These are phyloP conservation scores for Bombus sibiricus DNA, from an alignment of 1,140 invertebrate genomes.

Conservation along the genomic window DNA sequence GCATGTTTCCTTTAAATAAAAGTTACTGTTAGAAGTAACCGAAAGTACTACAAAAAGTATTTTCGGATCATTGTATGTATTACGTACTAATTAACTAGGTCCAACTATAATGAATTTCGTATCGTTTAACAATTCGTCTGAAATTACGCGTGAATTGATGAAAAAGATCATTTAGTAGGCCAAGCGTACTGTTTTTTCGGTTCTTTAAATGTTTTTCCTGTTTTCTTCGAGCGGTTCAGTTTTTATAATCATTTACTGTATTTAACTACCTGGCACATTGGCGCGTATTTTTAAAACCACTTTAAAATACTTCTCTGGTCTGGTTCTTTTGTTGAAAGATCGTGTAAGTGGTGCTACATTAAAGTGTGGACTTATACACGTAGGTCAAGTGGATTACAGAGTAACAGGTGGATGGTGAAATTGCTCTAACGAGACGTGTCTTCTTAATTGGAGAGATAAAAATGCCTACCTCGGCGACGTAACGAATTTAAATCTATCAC, in stretches of 20 bases:
- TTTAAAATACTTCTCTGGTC: slow-evolving; percentile 14
- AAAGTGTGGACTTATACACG: slow-evolving; percentile 43
- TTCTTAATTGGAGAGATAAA: slow-evolving; percentile 34
- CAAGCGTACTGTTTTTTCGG: background rate
- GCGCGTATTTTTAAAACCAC: slow-evolving; percentile 26
- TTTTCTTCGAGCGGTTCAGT: background rate
- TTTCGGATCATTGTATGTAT: background rate
- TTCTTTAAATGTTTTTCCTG: background rate
- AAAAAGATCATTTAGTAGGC: background rate
- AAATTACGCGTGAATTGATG: background rate
- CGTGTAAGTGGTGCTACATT: slow-evolving; percentile 41
- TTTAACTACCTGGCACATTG: slow-evolving; percentile 18
- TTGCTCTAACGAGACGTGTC: slow-evolving; percentile 45
- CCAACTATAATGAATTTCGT: background rate
- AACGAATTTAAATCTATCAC: slow-evolving; percentile 21
- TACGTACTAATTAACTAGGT: background rate
- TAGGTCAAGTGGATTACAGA: slow-evolving; percentile 45
- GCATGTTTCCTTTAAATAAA: too few relatives aligned
- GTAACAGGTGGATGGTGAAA: slow-evolving; percentile 51
- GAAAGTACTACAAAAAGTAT: background rate
- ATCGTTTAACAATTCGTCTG: background rate
- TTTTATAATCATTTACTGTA: slow-evolving; percentile 13
- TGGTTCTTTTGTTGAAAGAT: slow-evolving; percentile 40
- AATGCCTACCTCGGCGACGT: background rate
- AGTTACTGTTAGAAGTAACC: too few relatives aligned